Evolutionary conservation across 2,797 vertebrate genomes (phyloP).

Genomic region (Alosa sapidissima): DNA sequence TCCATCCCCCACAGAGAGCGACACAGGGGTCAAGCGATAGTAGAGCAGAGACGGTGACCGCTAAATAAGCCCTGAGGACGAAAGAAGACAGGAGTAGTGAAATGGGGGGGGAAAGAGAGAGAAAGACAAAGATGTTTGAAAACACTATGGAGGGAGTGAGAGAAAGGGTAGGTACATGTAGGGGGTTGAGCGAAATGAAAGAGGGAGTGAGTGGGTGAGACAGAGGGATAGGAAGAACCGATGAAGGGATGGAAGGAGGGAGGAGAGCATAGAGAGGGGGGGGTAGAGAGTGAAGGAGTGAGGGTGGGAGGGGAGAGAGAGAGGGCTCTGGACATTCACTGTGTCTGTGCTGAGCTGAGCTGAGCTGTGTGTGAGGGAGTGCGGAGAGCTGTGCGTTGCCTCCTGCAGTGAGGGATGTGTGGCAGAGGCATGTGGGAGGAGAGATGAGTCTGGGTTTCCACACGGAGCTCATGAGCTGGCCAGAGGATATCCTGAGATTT

Average conservation of each 20-base stretch:
- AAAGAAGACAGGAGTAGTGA: background rate
- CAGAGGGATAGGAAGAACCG: constrained; percentile 23
- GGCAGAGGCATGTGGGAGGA: constrained; percentile 50
- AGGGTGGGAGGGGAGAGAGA: constrained; percentile 3
- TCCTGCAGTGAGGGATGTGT: constrained; percentile 46
- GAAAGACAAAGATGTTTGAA: background rate
- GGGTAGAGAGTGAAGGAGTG: background rate
- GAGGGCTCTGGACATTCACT: constrained; percentile 29
- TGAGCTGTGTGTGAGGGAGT: constrained; percentile 15
- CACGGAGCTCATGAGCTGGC: constrained; percentile 48
- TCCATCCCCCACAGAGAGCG: background rate
- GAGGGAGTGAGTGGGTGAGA: background rate
- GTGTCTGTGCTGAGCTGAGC: too few relatives aligned
- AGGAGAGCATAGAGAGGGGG: background rate
- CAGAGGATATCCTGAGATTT: constrained; percentile 62
- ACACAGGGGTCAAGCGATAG: background rate
- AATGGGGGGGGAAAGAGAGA: too few relatives aligned
- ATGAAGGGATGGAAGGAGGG: background rate
- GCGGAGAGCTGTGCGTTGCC: constrained; percentile 36
- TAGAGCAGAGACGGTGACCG: background rate
- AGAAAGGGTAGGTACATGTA: background rate
- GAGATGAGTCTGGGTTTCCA: constrained; percentile 52
- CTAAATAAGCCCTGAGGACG: background rate
- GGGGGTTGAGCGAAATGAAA: background rate
- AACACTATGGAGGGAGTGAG: constrained; percentile 24